These are phyloP conservation scores for Entomobrya proxima DNA, from an alignment of 2,888 invertebrate species.

Conservation along the genomic window DNA sequence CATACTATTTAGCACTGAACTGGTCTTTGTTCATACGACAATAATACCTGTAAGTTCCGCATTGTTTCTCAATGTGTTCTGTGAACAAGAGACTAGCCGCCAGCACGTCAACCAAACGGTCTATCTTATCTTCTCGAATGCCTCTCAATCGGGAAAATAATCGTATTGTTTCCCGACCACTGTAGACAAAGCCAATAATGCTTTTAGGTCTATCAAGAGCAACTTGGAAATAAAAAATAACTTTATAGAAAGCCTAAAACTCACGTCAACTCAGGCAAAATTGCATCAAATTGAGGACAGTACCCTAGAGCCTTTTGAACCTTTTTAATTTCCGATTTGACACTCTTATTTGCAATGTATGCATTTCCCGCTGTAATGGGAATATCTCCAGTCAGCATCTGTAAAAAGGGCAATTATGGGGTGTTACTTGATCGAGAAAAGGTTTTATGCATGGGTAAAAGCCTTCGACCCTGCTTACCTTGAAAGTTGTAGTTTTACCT, in stretches of 20 bases:
- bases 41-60: slow-evolving; percentile 78
- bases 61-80: slow-evolving; percentile 82
- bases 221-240: too few species aligned
- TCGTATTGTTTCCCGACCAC: slow-evolving; percentile 83
- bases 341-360: slow-evolving; percentile 62
- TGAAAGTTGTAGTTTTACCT: slow-evolving; percentile 92
- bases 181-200: too few species aligned
- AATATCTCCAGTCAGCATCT: slow-evolving; percentile 80
- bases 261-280: slow-evolving; percentile 84
- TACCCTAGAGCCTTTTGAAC: slow-evolving; percentile 80
- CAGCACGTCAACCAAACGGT: slow-evolving; percentile 78
- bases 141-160: slow-evolving; percentile 61
- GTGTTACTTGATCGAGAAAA: background rate
- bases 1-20: background rate
- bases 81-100: slow-evolving; percentile 82
- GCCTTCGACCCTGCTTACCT: slow-evolving; percentile 76
- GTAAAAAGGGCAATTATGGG: background rate
- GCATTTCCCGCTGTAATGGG: slow-evolving; percentile 78
- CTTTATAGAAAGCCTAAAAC: too few species aligned
- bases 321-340: slow-evolving; percentile 64
- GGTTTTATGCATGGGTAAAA: background rate
- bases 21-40: background rate
- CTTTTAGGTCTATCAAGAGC: too few species aligned
- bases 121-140: slow-evolving; percentile 78
- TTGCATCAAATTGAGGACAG: slow-evolving; percentile 82